phyloP scores from a whole-genome alignment of 2,797 vertebrate species.

The Moxostoma hubbsi region DNA sequence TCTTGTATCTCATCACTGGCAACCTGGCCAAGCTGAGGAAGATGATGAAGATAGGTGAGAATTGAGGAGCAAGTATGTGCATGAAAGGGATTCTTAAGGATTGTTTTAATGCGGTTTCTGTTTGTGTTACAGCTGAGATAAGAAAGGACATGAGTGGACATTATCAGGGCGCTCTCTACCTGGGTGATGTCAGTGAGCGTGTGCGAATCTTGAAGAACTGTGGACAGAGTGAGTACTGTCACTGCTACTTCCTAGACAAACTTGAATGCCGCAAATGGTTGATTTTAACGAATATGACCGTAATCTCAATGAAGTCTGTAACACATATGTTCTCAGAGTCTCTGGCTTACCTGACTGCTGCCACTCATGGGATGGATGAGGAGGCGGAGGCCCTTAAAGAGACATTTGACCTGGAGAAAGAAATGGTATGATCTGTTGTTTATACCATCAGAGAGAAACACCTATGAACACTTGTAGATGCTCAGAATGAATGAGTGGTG shows the following conservation, averaged over 20 bases:
- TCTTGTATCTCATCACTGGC: constrained; percentile 96
- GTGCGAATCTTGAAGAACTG: constrained; percentile 97
- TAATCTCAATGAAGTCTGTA: not conserved
- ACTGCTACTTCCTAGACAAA: too few relatives aligned
- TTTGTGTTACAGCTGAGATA: constrained; percentile 85
- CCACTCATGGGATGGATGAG: constrained; percentile 93
- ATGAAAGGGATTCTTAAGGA: not conserved
- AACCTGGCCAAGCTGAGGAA: constrained; percentile 96
- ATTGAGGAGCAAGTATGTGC: not conserved
- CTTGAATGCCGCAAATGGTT: not conserved
- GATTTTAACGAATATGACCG: not conserved
- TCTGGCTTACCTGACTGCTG: constrained; percentile 94
- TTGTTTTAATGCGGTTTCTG: not conserved
- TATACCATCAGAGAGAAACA: not conserved
- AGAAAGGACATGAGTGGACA: constrained; percentile 99
- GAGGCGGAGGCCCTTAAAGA: constrained; percentile 92
- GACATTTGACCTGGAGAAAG: constrained; percentile 93
- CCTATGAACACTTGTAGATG: not conserved
- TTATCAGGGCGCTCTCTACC: constrained; percentile 95
- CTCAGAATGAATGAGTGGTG: not conserved
- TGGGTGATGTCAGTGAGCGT: constrained; percentile 93
- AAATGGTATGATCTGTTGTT: constrained; percentile 78
- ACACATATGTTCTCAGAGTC: constrained; percentile 79
- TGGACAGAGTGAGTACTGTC: constrained; percentile 89
- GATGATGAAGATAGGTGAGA: constrained; percentile 97